These are phyloP conservation scores for Lepus europaeus DNA, from an alignment of 2,113 vertebrate genomes.

Conservation along the genomic window DNA sequence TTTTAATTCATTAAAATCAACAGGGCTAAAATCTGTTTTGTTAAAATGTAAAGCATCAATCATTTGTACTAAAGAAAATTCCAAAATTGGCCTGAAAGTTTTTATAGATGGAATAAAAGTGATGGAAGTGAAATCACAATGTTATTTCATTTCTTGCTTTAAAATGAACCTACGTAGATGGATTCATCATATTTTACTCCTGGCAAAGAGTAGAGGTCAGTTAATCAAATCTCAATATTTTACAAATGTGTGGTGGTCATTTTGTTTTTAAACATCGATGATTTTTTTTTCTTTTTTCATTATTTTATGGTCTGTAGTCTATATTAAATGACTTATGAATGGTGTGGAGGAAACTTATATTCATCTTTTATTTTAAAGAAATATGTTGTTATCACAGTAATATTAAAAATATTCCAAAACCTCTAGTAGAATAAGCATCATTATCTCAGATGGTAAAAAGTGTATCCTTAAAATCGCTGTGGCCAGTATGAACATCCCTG, in stretches of 20 bases:
- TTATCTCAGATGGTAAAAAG: too few species aligned
- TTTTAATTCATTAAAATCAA: conserved; percentile 57
- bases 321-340: background rate
- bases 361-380: conserved; percentile 35
- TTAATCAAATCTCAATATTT: background rate
- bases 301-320: background rate
- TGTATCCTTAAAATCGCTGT: too few species aligned
- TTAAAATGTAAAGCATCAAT: conserved; percentile 12
- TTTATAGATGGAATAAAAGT: conserved; percentile 14
- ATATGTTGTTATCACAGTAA: background rate
- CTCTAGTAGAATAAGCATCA: background rate
- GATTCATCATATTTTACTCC: conserved; percentile 24
- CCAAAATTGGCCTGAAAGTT: conserved; percentile 46
- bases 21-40: background rate
- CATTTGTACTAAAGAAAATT: conserved; percentile 7
- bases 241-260: background rate
- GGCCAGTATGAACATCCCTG: too few species aligned
- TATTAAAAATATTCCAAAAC: conserved; percentile 3
- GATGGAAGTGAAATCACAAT: background rate
- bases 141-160: background rate
- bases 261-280: background rate
- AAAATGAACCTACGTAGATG: background rate
- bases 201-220: background rate
- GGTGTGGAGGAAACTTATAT: background rate
- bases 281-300: background rate